These are phyloP conservation scores for Drosophila mettleri DNA, from an alignment of 2,888 invertebrate genomes.

Conservation along the genomic window DNA sequence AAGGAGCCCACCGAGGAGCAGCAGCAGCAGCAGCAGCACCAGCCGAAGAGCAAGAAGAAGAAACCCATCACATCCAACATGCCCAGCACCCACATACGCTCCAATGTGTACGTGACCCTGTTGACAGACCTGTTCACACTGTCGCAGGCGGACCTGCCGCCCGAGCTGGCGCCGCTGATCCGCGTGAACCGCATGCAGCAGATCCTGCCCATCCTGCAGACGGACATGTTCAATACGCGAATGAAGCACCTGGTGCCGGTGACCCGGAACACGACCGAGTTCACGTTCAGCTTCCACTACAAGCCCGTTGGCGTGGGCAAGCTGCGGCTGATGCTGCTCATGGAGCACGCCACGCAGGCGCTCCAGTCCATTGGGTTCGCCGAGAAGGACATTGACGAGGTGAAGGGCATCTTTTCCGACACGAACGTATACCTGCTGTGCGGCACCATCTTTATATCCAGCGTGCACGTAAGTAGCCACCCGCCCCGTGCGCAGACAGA, in stretches of 20 bases:
- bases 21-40: background rate
- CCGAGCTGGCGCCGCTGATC: conserved; percentile 88
- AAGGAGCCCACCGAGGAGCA: conserved; percentile 48
- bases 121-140: conserved; percentile 90
- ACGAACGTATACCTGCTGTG: conserved; percentile 96
- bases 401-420: conserved; percentile 97
- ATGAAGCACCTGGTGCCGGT: conserved; percentile 90
- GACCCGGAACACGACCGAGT: conserved; percentile 86
- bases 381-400: conserved; percentile 97
- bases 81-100: conserved; percentile 92
- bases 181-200: conserved; percentile 87
- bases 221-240: conserved; percentile 93
- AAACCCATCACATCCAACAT: conserved; percentile 52
- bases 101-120: conserved; percentile 90
- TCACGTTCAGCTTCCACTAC: conserved; percentile 90
- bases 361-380: conserved; percentile 90
- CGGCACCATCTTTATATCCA: conserved; percentile 95
- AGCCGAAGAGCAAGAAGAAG: background rate
- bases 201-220: conserved; percentile 93
- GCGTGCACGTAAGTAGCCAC: conserved; percentile 94
- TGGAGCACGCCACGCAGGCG: conserved; percentile 90
- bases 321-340: conserved; percentile 90
- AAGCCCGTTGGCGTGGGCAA: conserved; percentile 92
- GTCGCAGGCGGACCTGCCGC: conserved; percentile 88
- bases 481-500: too few relatives aligned